A percentile compares a stretch with the other conserved stretches of the same genome.
Evolutionary conservation across 2,797 vertebrate species (phyloP).

Genomic region (Hippoglossus hippoglossus): DNA sequence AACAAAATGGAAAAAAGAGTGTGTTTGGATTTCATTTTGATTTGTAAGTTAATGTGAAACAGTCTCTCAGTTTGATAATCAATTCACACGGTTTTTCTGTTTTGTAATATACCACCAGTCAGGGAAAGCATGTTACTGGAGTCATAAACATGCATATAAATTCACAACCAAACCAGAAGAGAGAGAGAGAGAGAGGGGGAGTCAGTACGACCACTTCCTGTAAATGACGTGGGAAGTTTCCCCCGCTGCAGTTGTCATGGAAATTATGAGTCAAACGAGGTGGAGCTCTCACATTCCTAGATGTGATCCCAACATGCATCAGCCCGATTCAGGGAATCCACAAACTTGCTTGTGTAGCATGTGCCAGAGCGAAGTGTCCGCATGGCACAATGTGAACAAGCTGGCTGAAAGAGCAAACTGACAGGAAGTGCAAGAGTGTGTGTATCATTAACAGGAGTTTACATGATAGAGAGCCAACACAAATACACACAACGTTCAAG

Average conservation of each 20-base stretch:
- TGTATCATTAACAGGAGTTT: background rate
- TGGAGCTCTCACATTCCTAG: constrained; percentile 65
- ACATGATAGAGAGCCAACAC: background rate
- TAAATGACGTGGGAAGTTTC: constrained; percentile 46
- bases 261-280: constrained; percentile 74
- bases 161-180: background rate
- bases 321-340: constrained; percentile 16
- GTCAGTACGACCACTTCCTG: constrained; percentile 66
- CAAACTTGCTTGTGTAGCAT: constrained; percentile 1
- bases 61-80: too few relatives aligned
- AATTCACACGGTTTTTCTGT: too few relatives aligned
- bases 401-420: background rate
- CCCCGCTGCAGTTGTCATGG: constrained; percentile 47
- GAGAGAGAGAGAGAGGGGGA: constrained; percentile 1
- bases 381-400: background rate
- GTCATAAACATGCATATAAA: background rate
- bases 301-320: constrained; percentile 39
- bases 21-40: background rate
- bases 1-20: too few relatives aligned
- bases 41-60: too few relatives aligned
- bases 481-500: background rate
- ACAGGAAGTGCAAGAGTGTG: background rate
- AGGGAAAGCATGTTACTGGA: too few relatives aligned
- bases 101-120: too few relatives aligned
- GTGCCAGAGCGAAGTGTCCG: background rate